A percentile compares a stretch with the other conserved stretches of the same genome.
Evolutionary conservation across 2,797 vertebrate genomes (phyloP).

Genomic region (Antennarius maculatus): DNA sequence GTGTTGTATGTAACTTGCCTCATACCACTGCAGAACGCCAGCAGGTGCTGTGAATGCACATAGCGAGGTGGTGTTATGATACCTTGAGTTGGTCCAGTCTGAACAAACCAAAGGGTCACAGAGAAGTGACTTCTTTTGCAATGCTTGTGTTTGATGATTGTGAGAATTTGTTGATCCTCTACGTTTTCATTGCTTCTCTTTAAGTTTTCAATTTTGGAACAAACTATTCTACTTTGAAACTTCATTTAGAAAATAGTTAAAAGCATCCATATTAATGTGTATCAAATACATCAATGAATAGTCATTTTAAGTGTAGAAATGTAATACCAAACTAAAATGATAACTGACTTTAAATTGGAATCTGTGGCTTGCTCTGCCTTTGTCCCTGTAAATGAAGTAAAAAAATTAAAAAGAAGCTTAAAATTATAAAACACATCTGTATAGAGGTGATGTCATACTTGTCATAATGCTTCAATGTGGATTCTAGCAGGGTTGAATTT

Average conservation of each 20-base stretch:
- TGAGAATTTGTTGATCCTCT: too few relatives aligned
- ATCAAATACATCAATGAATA: background rate
- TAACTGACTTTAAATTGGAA: constrained; percentile 54
- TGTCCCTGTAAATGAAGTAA: constrained; percentile 51
- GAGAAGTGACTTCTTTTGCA: too few relatives aligned
- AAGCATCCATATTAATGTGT: background rate
- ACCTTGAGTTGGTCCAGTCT: too few relatives aligned
- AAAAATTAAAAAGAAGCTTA: constrained; percentile 43
- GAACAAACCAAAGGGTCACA: too few relatives aligned
- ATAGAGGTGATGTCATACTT: constrained; percentile 77
- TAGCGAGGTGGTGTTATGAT: too few relatives aligned
- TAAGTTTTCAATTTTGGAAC: too few relatives aligned
- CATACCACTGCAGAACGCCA: too few relatives aligned
- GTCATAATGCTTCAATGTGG: constrained; percentile 69
- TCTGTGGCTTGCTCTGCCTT: constrained; percentile 55
- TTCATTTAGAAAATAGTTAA: background rate
- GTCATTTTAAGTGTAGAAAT: background rate
- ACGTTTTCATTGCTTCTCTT: too few relatives aligned
- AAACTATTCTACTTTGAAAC: too few relatives aligned
- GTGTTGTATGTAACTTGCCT: too few relatives aligned
- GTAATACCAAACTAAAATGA: constrained; percentile 17
- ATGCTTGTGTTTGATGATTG: too few relatives aligned
- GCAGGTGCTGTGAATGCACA: too few relatives aligned
- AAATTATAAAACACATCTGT: constrained; percentile 70
- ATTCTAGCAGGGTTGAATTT: constrained; percentile 77